Percentiles rank a stretch among this genome's conserved stretches.
These are phyloP conservation scores for Euwallacea fornicatus DNA, from an alignment of 1,140 invertebrate genomes.

Conservation along the genomic window DNA sequence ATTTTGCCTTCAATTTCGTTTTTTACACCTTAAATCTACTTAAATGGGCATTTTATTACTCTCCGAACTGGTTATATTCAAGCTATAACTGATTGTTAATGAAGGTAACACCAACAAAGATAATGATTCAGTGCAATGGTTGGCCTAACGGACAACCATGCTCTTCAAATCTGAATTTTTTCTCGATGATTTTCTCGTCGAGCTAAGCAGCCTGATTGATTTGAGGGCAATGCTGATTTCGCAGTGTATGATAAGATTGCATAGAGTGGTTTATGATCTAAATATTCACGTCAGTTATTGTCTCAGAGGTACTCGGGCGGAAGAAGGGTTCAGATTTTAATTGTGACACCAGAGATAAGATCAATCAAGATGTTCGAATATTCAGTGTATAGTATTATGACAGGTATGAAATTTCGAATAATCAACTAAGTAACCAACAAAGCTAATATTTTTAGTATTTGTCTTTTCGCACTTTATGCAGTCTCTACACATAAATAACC, in stretches of 20 bases:
- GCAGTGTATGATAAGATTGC: conserved; percentile 1
- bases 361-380: conserved; percentile 11
- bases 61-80: no score
- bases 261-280: not conserved
- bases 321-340: not conserved
- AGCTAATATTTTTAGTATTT: conserved; percentile 1
- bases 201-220: not conserved
- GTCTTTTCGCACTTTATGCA: not conserved
- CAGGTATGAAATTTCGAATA: not conserved
- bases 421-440: not conserved
- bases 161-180: not conserved
- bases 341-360: not conserved
- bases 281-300: not conserved
- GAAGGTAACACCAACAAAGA: not conserved
- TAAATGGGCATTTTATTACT: no score
- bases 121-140: not conserved
- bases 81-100: not conserved
- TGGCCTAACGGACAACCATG: not conserved
- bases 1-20: no score
- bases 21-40: no score
- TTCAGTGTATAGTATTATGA: conserved; percentile 14
- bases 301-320: not conserved
- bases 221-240: conserved; percentile 2
- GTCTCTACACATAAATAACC: not conserved
- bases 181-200: not conserved